Percentiles rank a stretch among this genome's conserved stretches.
Evolutionary conservation across 1,140 invertebrate species (phyloP).

Genomic region (Fopius arisanus): DNA sequence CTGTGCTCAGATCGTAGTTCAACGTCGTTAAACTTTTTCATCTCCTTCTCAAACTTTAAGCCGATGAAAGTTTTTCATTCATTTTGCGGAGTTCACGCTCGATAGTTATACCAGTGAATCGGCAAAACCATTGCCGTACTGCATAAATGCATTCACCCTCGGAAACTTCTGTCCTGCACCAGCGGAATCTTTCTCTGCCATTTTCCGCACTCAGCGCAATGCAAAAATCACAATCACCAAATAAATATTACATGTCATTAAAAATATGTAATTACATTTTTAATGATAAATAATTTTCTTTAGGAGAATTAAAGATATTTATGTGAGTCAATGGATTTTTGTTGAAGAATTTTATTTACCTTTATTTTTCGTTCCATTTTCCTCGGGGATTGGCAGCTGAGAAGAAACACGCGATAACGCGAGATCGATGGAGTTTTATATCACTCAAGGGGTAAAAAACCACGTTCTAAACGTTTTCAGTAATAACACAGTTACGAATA

Average conservation of each 20-base stretch:
- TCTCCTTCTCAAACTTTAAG: slow-evolving; percentile 57
- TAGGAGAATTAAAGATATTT: too few species aligned
- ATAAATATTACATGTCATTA: too few species aligned
- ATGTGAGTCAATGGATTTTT: too few species aligned
- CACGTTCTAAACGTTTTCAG: slow-evolving; percentile 20
- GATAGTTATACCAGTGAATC: slow-evolving; percentile 1
- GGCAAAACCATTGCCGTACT: slow-evolving; percentile 34
- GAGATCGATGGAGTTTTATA: neutral
- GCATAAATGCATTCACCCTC: slow-evolving; percentile 52
- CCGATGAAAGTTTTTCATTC: slow-evolving; percentile 54
- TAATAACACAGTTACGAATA: slow-evolving; percentile 27
- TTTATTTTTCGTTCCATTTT: too few species aligned
- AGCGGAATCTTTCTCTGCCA: neutral
- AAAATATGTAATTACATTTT: too few species aligned
- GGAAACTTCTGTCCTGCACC: neutral
- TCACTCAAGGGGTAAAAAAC: neutral
- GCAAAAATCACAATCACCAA: too few species aligned
- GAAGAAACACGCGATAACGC: neutral
- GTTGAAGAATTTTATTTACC: too few species aligned
- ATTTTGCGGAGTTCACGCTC: slow-evolving; percentile 19
- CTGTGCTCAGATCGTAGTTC: slow-evolving; percentile 45
- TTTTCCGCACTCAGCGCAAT: neutral
- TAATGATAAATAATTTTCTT: too few species aligned
- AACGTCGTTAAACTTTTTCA: slow-evolving; percentile 62
- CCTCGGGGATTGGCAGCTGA: too few species aligned